A percentile compares a stretch with the other conserved stretches of the same genome.
Conservation (phyloP, 2,113 vertebrate species). For the Ranitomeya variabilis region DNA sequence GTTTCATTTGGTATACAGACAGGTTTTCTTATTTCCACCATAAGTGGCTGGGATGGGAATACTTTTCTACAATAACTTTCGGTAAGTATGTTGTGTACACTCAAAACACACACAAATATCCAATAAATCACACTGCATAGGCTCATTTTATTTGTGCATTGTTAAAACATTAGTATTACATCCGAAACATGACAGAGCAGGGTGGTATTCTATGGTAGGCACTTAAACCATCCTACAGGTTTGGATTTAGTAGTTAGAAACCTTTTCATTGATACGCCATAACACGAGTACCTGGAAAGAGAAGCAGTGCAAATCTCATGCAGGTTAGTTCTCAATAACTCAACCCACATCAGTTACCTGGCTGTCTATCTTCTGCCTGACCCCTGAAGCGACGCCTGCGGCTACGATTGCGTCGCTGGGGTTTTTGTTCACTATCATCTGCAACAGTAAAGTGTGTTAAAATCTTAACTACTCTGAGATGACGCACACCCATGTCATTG, state of each 20-base stretch:
- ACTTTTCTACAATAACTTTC: background rate
- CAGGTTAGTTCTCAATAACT: conserved; percentile 52
- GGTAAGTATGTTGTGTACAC: background rate
- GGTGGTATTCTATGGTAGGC: background rate
- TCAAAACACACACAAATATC: background rate
- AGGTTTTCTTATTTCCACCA: no score
- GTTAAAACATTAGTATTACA: conserved; percentile 32
- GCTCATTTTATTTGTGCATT: background rate
- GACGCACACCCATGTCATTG: background rate
- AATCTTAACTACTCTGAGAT: conserved; percentile 69
- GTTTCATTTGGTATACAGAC: no score
- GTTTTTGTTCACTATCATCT: conserved; percentile 95
- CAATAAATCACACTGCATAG: background rate
- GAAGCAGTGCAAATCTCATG: conserved; percentile 38
- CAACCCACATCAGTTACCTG: conserved; percentile 86
- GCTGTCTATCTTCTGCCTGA: conserved; percentile 96
- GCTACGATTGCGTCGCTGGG: conserved; percentile 98
- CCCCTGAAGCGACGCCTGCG: conserved; percentile 89
- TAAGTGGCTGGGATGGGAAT: no score
- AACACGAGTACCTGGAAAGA: conserved; percentile 15
- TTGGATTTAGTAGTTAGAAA: conserved; percentile 26
- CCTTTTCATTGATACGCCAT: conserved; percentile 5
- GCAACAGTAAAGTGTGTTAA: conserved; percentile 82
- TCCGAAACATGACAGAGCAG: background rate
- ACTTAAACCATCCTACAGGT: background rate